Evolutionary conservation across 1,140 invertebrate species (phyloP).

Genomic region (Nixonia krombeini): DNA sequence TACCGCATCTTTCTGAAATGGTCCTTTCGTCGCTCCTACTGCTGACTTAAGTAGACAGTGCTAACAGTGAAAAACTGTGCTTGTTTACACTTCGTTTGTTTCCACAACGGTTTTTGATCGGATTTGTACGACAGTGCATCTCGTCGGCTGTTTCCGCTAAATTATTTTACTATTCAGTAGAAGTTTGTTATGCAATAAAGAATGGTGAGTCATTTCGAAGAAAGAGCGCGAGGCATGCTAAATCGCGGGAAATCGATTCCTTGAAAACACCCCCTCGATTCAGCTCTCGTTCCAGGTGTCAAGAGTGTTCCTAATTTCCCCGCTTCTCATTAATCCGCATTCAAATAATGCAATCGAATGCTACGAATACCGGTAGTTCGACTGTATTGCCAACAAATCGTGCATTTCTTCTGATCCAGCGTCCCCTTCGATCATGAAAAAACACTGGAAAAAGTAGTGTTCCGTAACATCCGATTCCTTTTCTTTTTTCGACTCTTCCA

Average conservation of each 20-base stretch:
- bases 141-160: too few species aligned
- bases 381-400: neutral
- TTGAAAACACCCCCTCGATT: too few species aligned
- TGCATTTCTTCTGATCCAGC: neutral
- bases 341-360: conserved; percentile 10
- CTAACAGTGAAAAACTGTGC: neutral
- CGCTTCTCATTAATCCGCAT: conserved; percentile 16
- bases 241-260: too few species aligned
- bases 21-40: too few species aligned
- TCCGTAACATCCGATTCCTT: neutral
- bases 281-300: conserved; percentile 4
- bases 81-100: too few species aligned
- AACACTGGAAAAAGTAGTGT: neutral
- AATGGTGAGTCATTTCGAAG: too few species aligned
- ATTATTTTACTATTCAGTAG: too few species aligned
- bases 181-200: too few species aligned
- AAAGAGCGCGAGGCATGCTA: too few species aligned
- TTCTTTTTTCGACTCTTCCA: too few species aligned
- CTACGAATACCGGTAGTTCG: neutral
- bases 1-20: neutral
- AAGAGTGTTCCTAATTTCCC: conserved; percentile 19
- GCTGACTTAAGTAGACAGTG: neutral
- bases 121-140: too few species aligned
- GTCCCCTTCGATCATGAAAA: neutral
- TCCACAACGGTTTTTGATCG: too few species aligned